Evolutionary conservation across 35 echinoderm and acorn worm species (phyloP).

Genomic region (Holothuria glaberrima): DNA sequence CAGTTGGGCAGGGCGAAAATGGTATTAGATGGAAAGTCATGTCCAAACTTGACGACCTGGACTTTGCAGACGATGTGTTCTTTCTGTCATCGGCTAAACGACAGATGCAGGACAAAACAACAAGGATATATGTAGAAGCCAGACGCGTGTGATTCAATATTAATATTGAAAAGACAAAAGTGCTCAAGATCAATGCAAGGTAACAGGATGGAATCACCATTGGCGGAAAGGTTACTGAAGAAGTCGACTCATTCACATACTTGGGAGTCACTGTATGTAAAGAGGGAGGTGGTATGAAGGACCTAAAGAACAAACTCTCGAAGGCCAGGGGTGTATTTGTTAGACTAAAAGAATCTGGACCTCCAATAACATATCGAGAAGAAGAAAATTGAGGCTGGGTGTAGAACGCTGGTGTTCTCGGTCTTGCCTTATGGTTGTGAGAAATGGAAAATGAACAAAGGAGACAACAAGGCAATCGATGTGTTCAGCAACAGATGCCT

Average conservation of each 20-base stretch:
- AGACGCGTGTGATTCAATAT: slow-evolving; percentile 16
- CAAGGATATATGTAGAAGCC: slow-evolving; percentile 7
- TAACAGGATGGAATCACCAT: not conserved
- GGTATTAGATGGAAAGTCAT: slow-evolving; percentile 33
- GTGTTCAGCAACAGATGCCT: not conserved
- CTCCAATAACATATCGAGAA: not conserved
- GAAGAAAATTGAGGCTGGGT: not conserved
- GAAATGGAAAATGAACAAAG: slow-evolving; percentile 46
- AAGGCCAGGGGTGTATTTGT: slow-evolving; percentile 5
- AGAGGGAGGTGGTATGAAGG: slow-evolving; percentile 1
- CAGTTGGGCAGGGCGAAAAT: not conserved
- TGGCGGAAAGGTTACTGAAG: not conserved
- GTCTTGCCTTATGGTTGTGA: slow-evolving; percentile 10
- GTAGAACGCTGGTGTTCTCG: not conserved
- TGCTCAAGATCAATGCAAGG: not conserved
- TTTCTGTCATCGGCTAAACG: slow-evolving; percentile 11
- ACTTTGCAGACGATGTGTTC: slow-evolving; percentile 55
- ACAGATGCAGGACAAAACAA: slow-evolving; percentile 50
- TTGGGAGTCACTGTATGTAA: not conserved
- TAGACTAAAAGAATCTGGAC: not conserved
- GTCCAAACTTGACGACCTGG: not conserved
- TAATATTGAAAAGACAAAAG: slow-evolving; percentile 22
- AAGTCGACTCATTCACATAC: not conserved
- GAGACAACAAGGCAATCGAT: slow-evolving; percentile 15
- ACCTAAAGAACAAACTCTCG: not conserved